These are phyloP conservation scores for Coremacera marginata DNA, from an alignment of 2,888 invertebrate genomes.

Conservation along the genomic window DNA sequence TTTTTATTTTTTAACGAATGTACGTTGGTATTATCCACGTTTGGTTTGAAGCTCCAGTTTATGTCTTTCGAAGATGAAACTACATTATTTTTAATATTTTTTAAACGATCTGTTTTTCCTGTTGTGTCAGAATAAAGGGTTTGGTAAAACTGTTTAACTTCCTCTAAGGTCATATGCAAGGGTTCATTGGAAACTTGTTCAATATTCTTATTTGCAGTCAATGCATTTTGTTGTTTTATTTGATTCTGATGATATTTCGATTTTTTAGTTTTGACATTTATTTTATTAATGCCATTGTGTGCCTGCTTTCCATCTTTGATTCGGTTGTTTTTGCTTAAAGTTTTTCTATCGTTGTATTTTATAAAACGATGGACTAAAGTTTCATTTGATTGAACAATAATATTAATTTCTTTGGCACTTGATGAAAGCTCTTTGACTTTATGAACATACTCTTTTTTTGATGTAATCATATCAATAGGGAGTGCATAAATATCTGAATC, in stretches of 20 bases:
- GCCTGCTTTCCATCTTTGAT: constrained; percentile 66
- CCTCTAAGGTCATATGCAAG: constrained; percentile 86
- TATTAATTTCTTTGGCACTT: constrained; percentile 43
- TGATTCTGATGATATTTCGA: constrained; percentile 40
- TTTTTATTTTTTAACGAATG: neutral
- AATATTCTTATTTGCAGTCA: constrained; percentile 58
- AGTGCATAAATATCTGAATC: constrained; percentile 91
- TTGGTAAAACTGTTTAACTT: constrained; percentile 86
- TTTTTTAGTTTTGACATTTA: constrained; percentile 35
- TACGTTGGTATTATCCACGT: constrained; percentile 1
- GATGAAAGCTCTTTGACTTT: constrained; percentile 37
- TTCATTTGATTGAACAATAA: constrained; percentile 38
- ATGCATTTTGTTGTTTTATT: constrained; percentile 52
- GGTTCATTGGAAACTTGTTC: constrained; percentile 79
- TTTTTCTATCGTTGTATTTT: constrained; percentile 55
- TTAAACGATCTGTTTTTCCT: constrained; percentile 72
- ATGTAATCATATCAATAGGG: constrained; percentile 80
- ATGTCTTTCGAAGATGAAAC: constrained; percentile 64
- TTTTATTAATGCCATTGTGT: constrained; percentile 55
- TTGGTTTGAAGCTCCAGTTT: constrained; percentile 27
- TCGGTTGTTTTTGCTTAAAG: constrained; percentile 62
- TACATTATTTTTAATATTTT: constrained; percentile 49
- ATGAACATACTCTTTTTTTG: constrained; percentile 65
- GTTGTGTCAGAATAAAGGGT: constrained; percentile 77
- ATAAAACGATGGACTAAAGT: constrained; percentile 45